Base-by-base conservation (phyloP, 2,888 invertebrate species). In the Dynastes grantii region DNA sequence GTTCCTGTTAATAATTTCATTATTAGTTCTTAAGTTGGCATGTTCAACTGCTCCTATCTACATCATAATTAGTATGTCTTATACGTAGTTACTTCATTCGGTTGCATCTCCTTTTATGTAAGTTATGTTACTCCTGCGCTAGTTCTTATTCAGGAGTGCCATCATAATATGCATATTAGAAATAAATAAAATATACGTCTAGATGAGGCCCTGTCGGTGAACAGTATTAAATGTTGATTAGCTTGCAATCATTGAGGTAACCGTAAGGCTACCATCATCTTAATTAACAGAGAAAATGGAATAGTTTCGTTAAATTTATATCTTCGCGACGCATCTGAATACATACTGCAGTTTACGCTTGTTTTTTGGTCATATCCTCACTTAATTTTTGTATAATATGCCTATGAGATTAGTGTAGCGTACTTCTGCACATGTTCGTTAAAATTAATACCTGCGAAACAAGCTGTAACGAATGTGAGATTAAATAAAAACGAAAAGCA, bases 201-300 rank as follows among this genome's bases (percentile, higher is more conserved):
- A 55, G 13, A 55, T 16, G 16, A 55, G 13, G n/a, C 22, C 55
- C 16, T 55, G 55, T n/a, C n/a, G n/a, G n/a, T 64, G n/a, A n/a
- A 29, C 11, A 3, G 32, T 71, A 71, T 71, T 71, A 71, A 71
- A 55, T 71, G 29, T 71, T 37, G 55, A 71, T 71, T 71, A 71
- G n/a, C 16, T 55, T 55, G 32, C 32, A 37, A 49, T 71, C 71
- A 58, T 71, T 55, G 55, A 55, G 2, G 71, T 53, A 29, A 32
- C 29, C 32, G 3, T n/a, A 53, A 27, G n/a, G 29, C 32, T 55
- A 5, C 13, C 29, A 55, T 53, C 16, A 55, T 8, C 16, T 29
- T 55, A 71, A 71, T 71, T 71, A 71, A 55, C 32, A 37, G 55
- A 16, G 71, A 71, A 71, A 71, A 71, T 71, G 53, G 13, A 71